These are phyloP conservation scores for Chaetodon trifascialis DNA, from an alignment of 2,113 vertebrate species.

Conservation along the genomic window DNA sequence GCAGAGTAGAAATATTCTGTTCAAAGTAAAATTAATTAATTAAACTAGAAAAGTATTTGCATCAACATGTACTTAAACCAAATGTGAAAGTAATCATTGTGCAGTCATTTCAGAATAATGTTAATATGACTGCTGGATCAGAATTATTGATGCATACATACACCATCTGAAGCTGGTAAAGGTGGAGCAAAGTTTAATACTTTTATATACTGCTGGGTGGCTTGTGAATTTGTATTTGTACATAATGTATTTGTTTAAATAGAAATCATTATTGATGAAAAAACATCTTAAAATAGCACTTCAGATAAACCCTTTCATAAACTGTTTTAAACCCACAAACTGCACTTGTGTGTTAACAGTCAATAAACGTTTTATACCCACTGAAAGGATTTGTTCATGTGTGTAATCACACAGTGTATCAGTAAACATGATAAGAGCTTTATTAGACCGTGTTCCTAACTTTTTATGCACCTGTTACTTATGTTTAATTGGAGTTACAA, in stretches of 20 bases:
- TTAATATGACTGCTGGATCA: neutral
- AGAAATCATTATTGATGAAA: neutral
- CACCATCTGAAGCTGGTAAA: neutral
- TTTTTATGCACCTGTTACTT: neutral
- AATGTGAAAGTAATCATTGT: neutral
- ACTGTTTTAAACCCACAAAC: neutral
- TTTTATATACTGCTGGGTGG: too few relatives aligned
- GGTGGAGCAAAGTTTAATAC: neutral
- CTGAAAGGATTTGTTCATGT: neutral
- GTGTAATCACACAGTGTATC: neutral
- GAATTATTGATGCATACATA: neutral
- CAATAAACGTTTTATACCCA: neutral
- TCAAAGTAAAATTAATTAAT: neutral
- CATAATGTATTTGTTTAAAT: neutral
- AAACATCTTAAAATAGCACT: neutral
- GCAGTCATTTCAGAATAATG: neutral
- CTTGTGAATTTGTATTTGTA: too few relatives aligned
- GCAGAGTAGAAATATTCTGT: neutral
- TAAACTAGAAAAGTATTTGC: neutral
- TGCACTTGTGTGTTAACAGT: neutral
- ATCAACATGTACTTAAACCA: neutral
- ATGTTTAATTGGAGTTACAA: neutral
- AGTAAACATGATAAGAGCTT: too few relatives aligned
- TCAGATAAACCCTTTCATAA: neutral
- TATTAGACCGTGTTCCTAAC: too few relatives aligned